Evolutionary conservation across 2,113 vertebrate species (phyloP).

Genomic region (Aleadryas rufinucha): DNA sequence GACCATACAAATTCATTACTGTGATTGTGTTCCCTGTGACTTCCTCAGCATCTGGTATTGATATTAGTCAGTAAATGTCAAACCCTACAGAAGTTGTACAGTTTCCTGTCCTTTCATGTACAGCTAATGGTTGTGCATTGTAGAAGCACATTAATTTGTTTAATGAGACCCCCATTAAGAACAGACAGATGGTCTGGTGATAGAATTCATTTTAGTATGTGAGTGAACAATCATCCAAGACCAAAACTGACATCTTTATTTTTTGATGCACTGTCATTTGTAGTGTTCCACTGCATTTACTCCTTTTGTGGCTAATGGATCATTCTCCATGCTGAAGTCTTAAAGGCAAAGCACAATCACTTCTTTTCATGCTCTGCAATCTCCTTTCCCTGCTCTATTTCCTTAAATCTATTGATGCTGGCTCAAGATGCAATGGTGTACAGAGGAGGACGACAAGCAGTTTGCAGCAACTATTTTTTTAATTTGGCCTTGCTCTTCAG

Average conservation of each 20-base stretch:
- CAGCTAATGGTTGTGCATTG: neutral
- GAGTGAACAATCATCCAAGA: neutral
- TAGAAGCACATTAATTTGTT: neutral
- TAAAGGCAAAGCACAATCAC: fast-evolving
- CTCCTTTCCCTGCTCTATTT: neutral
- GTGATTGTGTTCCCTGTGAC: neutral
- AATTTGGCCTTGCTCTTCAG: neutral
- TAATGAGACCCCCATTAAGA: neutral
- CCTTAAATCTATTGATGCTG: neutral
- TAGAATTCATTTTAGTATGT: neutral
- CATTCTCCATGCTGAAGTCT: neutral
- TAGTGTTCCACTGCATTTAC: neutral
- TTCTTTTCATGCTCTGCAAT: neutral
- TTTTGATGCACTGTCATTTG: neutral
- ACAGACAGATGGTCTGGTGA: neutral
- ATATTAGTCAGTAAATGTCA: neutral
- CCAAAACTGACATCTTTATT: neutral
- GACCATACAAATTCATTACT: neutral
- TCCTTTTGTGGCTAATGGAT: neutral
- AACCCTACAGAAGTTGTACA: neutral
- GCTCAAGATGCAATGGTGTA: neutral
- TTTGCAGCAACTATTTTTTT: neutral
- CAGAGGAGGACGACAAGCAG: neutral
- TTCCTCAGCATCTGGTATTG: neutral
- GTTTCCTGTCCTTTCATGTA: neutral